phyloP scores from a whole-genome alignment of 2,888 invertebrate species.

The Chymomyza amoena region DNA sequence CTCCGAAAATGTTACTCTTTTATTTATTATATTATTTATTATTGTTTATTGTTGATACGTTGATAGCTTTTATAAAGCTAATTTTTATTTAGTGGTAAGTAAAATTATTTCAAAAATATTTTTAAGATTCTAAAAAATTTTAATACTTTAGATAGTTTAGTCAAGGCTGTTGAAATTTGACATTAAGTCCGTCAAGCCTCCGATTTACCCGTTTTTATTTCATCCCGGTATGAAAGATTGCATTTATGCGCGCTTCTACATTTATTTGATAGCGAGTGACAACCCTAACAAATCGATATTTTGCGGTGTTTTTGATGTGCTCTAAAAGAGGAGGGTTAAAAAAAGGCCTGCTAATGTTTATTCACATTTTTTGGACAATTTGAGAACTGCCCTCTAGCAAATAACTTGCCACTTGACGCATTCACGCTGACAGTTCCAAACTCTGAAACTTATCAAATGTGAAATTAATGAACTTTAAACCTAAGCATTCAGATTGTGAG shows the following conservation, averaged over 20 bases:
- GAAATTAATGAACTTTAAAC: slow-evolving; percentile 67
- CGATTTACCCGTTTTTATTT: background rate
- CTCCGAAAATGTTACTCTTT: too few species aligned
- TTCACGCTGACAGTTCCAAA: slow-evolving; percentile 22
- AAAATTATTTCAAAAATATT: too few species aligned
- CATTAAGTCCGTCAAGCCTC: background rate
- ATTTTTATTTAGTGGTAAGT: too few species aligned
- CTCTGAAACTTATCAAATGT: slow-evolving; percentile 61
- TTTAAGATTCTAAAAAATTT: background rate
- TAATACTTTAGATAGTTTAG: background rate
- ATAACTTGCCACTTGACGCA: slow-evolving; percentile 23
- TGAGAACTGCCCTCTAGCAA: slow-evolving; percentile 3
- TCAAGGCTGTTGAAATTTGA: background rate
- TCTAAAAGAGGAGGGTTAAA: slow-evolving; percentile 30
- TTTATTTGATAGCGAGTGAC: slow-evolving; percentile 23
- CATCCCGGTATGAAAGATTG: background rate
- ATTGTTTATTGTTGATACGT: too few species aligned
- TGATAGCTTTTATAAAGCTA: too few species aligned
- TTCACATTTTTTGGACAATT: slow-evolving; percentile 50
- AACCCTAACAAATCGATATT: slow-evolving; percentile 54
- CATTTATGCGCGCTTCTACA: background rate
- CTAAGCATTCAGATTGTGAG: slow-evolving; percentile 42
- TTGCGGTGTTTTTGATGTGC: slow-evolving; percentile 44
- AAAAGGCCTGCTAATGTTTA: slow-evolving; percentile 42
- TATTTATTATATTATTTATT: too few species aligned